phyloP scores from a whole-genome alignment of 2,113 vertebrate species.

The Riparia riparia region DNA sequence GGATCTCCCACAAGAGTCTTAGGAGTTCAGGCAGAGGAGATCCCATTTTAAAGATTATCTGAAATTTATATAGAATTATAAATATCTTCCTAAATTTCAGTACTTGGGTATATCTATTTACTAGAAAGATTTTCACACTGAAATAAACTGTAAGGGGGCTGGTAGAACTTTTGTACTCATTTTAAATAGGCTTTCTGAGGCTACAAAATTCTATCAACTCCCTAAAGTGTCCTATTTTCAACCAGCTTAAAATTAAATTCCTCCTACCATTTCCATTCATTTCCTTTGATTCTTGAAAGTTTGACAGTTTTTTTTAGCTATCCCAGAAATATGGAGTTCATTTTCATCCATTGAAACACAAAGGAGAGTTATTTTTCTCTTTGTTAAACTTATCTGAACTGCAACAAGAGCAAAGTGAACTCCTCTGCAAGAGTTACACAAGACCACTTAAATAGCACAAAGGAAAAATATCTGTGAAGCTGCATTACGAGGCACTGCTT shows the following conservation, averaged over 20 bases:
- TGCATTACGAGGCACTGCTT: not conserved
- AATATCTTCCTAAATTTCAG: not conserved
- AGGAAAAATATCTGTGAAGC: not conserved
- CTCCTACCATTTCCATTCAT: not conserved
- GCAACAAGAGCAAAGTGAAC: constrained; percentile 14
- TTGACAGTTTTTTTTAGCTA: not conserved
- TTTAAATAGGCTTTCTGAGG: not conserved
- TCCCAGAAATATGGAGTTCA: not conserved
- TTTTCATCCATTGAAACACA: not conserved
- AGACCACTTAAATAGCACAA: constrained; percentile 12
- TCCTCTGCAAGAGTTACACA: constrained; percentile 18
- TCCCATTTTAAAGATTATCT: not conserved
- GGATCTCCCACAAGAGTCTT: not conserved
- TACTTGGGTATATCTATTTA: not conserved
- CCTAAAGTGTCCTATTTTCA: not conserved
- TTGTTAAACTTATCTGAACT: constrained; percentile 32
- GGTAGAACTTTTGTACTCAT: not conserved
- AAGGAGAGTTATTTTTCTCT: constrained; percentile 8
- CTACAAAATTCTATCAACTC: not conserved
- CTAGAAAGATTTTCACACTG: not conserved
- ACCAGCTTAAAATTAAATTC: not conserved
- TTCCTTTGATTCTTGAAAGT: not conserved
- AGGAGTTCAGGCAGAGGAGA: not conserved
- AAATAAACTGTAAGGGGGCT: not conserved
- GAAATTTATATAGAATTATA: not conserved